Percentiles rank a stretch among this genome's conserved stretches.
Conservation (phyloP, 2,888 invertebrate genomes). For the Epinotia ramella region DNA sequence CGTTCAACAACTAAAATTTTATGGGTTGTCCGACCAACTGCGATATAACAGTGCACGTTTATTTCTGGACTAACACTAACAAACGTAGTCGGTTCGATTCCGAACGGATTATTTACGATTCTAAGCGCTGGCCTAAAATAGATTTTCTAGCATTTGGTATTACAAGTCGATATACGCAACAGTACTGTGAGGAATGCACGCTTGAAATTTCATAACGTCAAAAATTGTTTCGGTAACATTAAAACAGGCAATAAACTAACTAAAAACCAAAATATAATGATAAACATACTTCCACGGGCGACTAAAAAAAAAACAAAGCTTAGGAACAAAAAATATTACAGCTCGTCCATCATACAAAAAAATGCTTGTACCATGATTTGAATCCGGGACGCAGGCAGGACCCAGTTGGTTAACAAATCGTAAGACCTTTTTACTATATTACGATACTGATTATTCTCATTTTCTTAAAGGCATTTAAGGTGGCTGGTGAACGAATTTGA, state of each 20-base stretch:
- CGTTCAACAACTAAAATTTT: slow-evolving; percentile 12
- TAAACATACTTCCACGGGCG: no score
- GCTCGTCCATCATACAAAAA: no score
- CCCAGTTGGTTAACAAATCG: no score
- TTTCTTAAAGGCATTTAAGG: background rate
- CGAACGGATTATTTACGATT: slow-evolving; percentile 60
- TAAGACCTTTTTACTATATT: no score
- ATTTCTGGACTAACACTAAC: slow-evolving; percentile 37
- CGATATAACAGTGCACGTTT: slow-evolving; percentile 20
- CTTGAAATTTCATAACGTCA: background rate
- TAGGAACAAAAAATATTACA: no score
- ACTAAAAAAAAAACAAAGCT: no score
- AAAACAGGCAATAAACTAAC: no score
- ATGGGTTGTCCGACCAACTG: slow-evolving; percentile 21
- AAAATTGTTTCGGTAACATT: background rate
- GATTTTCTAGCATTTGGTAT: slow-evolving; percentile 37
- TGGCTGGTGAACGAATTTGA: background rate
- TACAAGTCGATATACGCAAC: slow-evolving; percentile 1
- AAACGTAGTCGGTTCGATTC: slow-evolving; percentile 50
- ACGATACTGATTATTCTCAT: background rate
- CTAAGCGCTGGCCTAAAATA: slow-evolving; percentile 34
- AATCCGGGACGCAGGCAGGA: no score
- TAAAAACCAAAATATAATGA: no score
- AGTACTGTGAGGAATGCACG: background rate
- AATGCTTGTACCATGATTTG: no score